Evolutionary conservation across 2,888 invertebrate genomes (phyloP).

Genomic region (Campoplex capitator): DNA sequence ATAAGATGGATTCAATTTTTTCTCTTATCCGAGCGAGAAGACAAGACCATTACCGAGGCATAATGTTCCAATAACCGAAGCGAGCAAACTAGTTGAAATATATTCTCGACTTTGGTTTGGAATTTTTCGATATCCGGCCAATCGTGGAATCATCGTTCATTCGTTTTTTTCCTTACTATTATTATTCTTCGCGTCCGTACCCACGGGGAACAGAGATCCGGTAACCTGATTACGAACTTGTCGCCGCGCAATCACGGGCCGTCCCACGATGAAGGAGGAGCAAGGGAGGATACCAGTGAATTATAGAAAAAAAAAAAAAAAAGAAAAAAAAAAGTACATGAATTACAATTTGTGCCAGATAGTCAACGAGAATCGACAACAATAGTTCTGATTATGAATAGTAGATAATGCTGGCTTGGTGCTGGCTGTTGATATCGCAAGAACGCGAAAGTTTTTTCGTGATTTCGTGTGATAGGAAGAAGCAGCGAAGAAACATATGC

Average conservation of each 20-base stretch:
- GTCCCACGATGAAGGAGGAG: constrained; percentile 16
- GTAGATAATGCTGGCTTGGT: constrained; percentile 16
- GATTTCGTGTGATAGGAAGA: background rate
- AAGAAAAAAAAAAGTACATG: constrained; percentile 8
- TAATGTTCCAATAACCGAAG: constrained; percentile 33
- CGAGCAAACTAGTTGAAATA: constrained; percentile 29
- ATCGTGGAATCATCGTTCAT: background rate
- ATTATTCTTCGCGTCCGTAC: background rate
- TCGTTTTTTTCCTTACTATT: constrained; percentile 16
- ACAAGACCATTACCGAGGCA: background rate
- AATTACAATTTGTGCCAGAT: constrained; percentile 45
- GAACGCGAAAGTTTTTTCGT: background rate
- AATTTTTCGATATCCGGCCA: constrained; percentile 38
- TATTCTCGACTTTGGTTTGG: constrained; percentile 42
- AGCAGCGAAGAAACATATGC: background rate
- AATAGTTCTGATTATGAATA: constrained; percentile 60
- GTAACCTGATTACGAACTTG: constrained; percentile 65
- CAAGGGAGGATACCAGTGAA: background rate
- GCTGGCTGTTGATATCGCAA: background rate
- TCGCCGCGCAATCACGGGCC: constrained; percentile 53
- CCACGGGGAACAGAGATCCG: constrained; percentile 47
- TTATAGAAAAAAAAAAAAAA: background rate
- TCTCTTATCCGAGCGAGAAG: background rate
- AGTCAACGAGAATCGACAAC: constrained; percentile 31
- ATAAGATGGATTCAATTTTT: background rate